These are phyloP conservation scores for Trachelus iudaicus DNA, from an alignment of 2,888 invertebrate genomes.

Conservation along the genomic window DNA sequence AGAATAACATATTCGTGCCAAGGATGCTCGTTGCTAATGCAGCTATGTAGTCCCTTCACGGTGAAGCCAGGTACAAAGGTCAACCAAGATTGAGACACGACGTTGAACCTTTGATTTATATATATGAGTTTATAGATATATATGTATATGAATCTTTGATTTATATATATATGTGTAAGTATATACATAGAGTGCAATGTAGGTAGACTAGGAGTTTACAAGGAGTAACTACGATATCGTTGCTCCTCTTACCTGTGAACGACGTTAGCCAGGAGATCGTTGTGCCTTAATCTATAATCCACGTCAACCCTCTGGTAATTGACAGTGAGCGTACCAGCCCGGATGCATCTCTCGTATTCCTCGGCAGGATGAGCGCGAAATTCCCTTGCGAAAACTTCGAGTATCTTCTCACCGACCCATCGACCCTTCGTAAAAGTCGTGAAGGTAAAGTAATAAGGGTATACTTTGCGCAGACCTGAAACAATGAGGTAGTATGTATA, in stretches of 20 bases:
- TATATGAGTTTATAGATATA: background rate
- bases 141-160: too few relatives aligned
- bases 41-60: background rate
- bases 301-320: conserved; percentile 92
- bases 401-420: conserved; percentile 93
- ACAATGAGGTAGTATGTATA: conserved; percentile 33
- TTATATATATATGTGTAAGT: too few relatives aligned
- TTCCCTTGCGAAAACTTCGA: conserved; percentile 93
- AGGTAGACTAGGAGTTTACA: background rate
- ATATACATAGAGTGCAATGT: background rate
- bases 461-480: conserved; percentile 93
- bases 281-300: conserved; percentile 92
- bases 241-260: conserved; percentile 84
- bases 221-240: background rate
- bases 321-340: conserved; percentile 90
- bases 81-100: background rate
- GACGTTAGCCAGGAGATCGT: conserved; percentile 91
- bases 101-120: background rate
- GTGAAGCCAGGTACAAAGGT: background rate
- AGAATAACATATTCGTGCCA: background rate
- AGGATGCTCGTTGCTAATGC: background rate
- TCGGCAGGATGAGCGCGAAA: conserved; percentile 95
- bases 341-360: conserved; percentile 91
- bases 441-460: conserved; percentile 97
- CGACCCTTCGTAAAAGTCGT: conserved; percentile 96